Evolutionary conservation across 2,888 invertebrate species (phyloP).

Genomic region (Bugula neritina): DNA sequence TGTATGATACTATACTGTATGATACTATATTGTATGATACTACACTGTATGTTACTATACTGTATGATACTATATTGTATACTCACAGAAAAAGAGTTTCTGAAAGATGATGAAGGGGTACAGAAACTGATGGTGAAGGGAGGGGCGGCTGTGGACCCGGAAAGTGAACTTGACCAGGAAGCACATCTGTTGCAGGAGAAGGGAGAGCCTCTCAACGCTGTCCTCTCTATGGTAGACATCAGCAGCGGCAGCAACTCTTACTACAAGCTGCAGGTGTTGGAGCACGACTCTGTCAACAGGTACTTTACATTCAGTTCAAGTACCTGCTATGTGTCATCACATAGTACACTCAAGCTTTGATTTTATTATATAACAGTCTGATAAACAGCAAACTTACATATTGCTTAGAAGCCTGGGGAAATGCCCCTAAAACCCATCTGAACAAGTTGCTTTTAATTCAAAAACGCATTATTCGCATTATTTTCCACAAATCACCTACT

Average conservation of each 20-base stretch:
- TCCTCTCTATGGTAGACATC: slow-evolving; percentile 79
- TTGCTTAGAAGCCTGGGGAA: too few relatives aligned
- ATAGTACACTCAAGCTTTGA: too few relatives aligned
- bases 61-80: background rate
- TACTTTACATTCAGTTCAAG: too few relatives aligned
- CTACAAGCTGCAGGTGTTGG: slow-evolving; percentile 85
- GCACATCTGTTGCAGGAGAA: slow-evolving; percentile 67
- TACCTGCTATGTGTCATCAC: too few relatives aligned
- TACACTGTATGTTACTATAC: background rate
- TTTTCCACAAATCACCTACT: too few relatives aligned
- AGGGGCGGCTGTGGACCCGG: slow-evolving; percentile 88
- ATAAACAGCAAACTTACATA: too few relatives aligned
- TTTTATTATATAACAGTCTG: too few relatives aligned
- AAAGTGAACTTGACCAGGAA: slow-evolving; percentile 67
- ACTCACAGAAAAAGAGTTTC: background rate
- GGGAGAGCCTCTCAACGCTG: slow-evolving; percentile 66
- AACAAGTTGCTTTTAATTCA: too few relatives aligned
- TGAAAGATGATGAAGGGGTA: slow-evolving; percentile 47
- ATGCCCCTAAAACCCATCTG: too few relatives aligned
- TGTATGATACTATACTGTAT: background rate
- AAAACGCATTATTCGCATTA: too few relatives aligned
- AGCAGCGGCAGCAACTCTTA: slow-evolving; percentile 82
- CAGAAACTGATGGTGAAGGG: slow-evolving; percentile 69
- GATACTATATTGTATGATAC: background rate
- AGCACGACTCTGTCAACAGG: slow-evolving; percentile 60